These are phyloP conservation scores for Stenodema calcarata DNA, from an alignment of 2,888 invertebrate genomes.

Conservation along the genomic window DNA sequence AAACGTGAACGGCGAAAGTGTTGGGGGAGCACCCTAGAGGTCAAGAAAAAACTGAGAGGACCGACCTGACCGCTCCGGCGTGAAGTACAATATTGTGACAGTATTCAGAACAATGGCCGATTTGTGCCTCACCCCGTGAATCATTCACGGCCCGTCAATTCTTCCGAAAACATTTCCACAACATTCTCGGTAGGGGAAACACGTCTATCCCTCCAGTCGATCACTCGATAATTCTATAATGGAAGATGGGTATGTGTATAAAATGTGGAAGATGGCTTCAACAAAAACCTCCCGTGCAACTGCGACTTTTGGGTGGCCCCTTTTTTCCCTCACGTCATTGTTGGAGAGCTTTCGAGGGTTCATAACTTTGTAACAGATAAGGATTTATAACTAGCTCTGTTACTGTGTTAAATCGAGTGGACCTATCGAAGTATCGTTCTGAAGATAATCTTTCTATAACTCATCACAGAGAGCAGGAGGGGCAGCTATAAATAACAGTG, in stretches of 20 bases:
- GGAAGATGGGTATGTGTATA: not conserved
- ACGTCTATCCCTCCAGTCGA: not conserved
- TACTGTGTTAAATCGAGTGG: slow-evolving; percentile 47
- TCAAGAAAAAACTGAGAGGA: slow-evolving; percentile 1
- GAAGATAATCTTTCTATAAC: slow-evolving; percentile 33
- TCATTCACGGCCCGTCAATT: slow-evolving; percentile 43
- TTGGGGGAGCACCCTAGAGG: not conserved
- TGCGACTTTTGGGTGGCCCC: slow-evolving; percentile 45
- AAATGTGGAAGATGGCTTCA: not conserved
- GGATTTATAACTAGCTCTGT: slow-evolving; percentile 47
- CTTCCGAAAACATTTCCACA: slow-evolving; percentile 45
- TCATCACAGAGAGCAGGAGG: not conserved
- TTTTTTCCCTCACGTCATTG: slow-evolving; percentile 12
- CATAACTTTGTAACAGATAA: slow-evolving; percentile 30
- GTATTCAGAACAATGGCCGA: slow-evolving; percentile 45
- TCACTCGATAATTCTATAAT: slow-evolving; percentile 44
- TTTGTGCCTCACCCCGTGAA: slow-evolving; percentile 45
- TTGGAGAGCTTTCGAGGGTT: slow-evolving; percentile 14
- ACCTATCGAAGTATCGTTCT: slow-evolving; percentile 18
- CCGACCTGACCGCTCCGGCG: slow-evolving; percentile 37
- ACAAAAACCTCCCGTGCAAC: slow-evolving; percentile 37
- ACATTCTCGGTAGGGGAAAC: slow-evolving; percentile 24
- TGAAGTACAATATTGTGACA: slow-evolving; percentile 50
- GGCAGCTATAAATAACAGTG: not conserved
- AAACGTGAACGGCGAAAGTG: not conserved